phyloP scores from a whole-genome alignment of 2,113 vertebrate species.

The Aegithalos caudatus region DNA sequence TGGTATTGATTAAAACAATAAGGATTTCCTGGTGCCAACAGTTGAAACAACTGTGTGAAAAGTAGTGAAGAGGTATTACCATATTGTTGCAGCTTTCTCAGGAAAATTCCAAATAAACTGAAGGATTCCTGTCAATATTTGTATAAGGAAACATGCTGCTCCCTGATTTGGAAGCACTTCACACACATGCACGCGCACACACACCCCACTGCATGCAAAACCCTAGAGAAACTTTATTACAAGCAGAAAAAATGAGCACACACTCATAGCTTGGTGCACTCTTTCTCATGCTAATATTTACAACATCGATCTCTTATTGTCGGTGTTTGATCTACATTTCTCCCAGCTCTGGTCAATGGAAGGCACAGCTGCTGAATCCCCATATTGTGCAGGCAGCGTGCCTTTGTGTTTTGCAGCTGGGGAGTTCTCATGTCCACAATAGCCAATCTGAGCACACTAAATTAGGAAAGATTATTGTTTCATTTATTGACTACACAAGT shows the following conservation, averaged over 20 bases:
- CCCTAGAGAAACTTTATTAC: conserved; percentile 52
- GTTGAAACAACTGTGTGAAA: conserved; percentile 79
- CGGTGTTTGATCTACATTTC: neutral
- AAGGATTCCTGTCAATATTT: conserved; percentile 78
- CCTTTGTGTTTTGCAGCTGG: conserved; percentile 71
- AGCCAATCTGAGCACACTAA: conserved; percentile 33
- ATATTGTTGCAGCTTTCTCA: conserved; percentile 59
- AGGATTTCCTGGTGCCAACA: conserved; percentile 83
- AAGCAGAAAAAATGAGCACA: neutral
- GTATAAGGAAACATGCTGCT: conserved; percentile 67
- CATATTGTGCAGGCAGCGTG: conserved; percentile 22
- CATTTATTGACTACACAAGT: conserved; percentile 41
- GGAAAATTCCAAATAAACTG: conserved; percentile 68
- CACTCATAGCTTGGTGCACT: neutral
- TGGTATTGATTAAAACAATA: conserved; percentile 82
- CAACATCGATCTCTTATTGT: conserved; percentile 45
- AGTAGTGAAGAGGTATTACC: conserved; percentile 60
- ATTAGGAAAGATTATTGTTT: conserved; percentile 63
- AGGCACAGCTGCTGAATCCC: conserved; percentile 47
- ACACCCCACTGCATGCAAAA: neutral
- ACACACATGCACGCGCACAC: neutral
- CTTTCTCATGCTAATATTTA: conserved; percentile 70
- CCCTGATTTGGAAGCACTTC: conserved; percentile 17
- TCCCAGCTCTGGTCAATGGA: conserved; percentile 14
- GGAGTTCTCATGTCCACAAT: conserved; percentile 62